Percentiles rank a stretch among this genome's conserved stretches.
These are phyloP conservation scores for Lampropteryx suffumata DNA, from an alignment of 2,888 invertebrate genomes.

Conservation along the genomic window DNA sequence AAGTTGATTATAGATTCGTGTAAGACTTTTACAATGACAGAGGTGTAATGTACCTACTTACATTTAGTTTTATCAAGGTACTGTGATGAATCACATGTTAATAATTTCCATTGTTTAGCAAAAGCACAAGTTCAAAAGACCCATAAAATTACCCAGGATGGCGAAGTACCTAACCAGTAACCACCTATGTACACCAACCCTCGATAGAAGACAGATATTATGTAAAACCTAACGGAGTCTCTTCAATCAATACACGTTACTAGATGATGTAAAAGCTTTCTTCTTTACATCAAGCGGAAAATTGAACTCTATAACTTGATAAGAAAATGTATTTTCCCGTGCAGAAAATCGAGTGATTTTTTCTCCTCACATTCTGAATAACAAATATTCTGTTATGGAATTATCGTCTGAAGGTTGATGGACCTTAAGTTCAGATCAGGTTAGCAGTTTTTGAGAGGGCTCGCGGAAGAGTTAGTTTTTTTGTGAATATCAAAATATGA, in stretches of 20 bases:
- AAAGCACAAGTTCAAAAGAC: conserved; percentile 38
- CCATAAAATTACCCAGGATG: conserved; percentile 44
- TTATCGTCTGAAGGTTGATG: conserved; percentile 56
- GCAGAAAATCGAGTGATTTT: conserved; percentile 47
- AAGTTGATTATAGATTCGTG: too few relatives aligned
- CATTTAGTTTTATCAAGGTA: too few relatives aligned
- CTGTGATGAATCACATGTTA: conserved; percentile 8
- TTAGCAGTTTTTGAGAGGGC: conserved; percentile 48
- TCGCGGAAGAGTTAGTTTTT: conserved; percentile 76
- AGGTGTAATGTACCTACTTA: too few relatives aligned
- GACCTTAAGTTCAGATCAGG: conserved; percentile 49
- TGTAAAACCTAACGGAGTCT: conserved; percentile 81
- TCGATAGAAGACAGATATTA: conserved; percentile 75
- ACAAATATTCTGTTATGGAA: conserved; percentile 60
- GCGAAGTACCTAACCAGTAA: conserved; percentile 53
- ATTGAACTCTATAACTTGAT: conserved; percentile 43
- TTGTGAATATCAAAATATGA: conserved; percentile 82
- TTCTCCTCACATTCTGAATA: conserved; percentile 66
- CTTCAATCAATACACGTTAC: conserved; percentile 82
- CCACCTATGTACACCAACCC: conserved; percentile 62
- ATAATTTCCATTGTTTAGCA: conserved; percentile 27
- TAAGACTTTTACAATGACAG: too few relatives aligned
- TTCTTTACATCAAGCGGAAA: conserved; percentile 43
- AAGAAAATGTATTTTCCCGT: conserved; percentile 44
- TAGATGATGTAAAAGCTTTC: conserved; percentile 78